Percentiles rank a stretch among this genome's conserved stretches.
Evolutionary conservation across 2,113 vertebrate species (phyloP).

Genomic region (Poicephalus gulielmi): DNA sequence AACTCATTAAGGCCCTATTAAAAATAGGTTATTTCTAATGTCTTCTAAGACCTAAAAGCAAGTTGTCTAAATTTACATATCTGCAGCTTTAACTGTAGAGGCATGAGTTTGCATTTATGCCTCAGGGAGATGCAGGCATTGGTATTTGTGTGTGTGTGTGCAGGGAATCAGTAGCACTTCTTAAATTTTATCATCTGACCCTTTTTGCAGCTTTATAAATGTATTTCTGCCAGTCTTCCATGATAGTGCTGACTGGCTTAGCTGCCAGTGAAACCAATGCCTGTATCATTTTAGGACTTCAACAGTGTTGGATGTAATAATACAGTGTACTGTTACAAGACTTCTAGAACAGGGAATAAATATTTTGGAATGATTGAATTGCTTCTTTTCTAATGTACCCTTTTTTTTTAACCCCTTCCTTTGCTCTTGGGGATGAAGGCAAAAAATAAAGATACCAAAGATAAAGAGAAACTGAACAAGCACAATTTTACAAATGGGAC

Average conservation of each 20-base stretch:
- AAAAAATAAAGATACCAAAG: constrained; percentile 89
- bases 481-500: constrained; percentile 85
- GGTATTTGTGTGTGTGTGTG: neutral
- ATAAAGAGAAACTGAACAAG: constrained; percentile 84
- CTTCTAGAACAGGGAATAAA: neutral
- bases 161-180: neutral
- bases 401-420: neutral
- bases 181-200: neutral
- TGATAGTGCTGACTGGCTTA: neutral
- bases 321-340: neutral
- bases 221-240: neutral
- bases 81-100: neutral
- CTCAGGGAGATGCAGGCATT: neutral
- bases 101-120: neutral
- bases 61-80: neutral
- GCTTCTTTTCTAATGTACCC: neutral
- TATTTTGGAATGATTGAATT: neutral
- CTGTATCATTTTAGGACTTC: neutral
- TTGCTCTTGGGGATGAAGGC: constrained; percentile 75
- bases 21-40: neutral
- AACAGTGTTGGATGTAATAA: neutral
- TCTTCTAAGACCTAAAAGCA: neutral
- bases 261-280: neutral
- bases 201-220: neutral
- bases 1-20: neutral